phyloP scores from a whole-genome alignment of 92 coral and sea anemone species.

The Zoanthus sansibaricus region DNA sequence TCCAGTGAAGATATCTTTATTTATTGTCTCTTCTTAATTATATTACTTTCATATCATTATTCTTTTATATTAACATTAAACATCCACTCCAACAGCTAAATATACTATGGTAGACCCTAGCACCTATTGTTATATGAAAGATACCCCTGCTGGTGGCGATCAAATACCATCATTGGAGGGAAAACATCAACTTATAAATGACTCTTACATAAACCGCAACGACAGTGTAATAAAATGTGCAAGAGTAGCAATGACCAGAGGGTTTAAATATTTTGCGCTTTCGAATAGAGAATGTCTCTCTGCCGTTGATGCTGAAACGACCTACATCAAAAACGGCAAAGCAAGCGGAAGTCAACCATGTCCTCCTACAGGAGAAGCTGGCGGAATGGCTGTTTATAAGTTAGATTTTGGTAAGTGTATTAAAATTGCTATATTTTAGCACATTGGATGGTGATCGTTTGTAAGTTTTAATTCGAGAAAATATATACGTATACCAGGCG shows the following conservation, averaged over 20 bases:
- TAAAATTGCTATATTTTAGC: neutral
- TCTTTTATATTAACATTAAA: neutral
- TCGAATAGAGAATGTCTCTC: neutral
- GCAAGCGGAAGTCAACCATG: accelerated
- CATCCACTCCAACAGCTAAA: neutral
- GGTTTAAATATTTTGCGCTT: neutral
- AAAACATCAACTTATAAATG: neutral
- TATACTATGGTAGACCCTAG: neutral
- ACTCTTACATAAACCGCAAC: neutral
- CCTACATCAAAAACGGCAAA: neutral
- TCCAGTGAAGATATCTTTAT: too few species aligned
- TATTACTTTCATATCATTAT: neutral
- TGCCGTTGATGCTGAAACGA: neutral
- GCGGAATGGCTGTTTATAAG: neutral
- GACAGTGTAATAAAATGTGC: slow-evolving; percentile 3
- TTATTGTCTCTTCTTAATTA: too few species aligned
- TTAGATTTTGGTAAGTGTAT: neutral
- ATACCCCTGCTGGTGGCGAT: neutral
- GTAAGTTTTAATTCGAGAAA: too few species aligned
- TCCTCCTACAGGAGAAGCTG: neutral
- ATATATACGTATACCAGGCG: too few species aligned
- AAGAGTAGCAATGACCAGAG: slow-evolving; percentile 16
- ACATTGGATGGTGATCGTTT: neutral
- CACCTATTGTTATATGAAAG: neutral
- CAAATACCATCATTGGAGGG: slow-evolving; percentile 14